Conservation (phyloP, 2,113 vertebrate species). For the Proterorhinus semilunaris region DNA sequence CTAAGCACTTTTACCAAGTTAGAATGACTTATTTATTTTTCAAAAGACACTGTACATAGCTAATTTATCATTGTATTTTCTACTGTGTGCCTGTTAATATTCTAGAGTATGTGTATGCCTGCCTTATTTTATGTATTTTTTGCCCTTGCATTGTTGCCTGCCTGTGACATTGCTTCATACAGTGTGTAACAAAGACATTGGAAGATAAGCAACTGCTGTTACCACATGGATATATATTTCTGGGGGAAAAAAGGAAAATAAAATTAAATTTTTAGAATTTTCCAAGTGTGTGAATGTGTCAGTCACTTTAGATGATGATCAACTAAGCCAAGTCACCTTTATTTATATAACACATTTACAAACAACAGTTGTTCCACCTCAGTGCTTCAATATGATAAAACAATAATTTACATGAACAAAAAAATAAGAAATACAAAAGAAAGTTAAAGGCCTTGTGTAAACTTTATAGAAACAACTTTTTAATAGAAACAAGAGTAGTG, state of each 20-base stretch:
- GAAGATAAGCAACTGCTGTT: constrained; percentile 15
- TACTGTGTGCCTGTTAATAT: constrained; percentile 72
- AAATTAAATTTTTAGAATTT: constrained; percentile 78
- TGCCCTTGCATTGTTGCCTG: constrained; percentile 68
- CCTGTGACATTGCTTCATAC: constrained; percentile 64
- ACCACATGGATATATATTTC: constrained; percentile 40
- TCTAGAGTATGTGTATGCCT: constrained; percentile 68
- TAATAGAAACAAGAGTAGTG: not conserved
- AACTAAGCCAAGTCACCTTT: too few relatives aligned
- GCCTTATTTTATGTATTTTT: constrained; percentile 62
- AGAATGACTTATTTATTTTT: constrained; percentile 63
- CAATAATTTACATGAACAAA: too few relatives aligned
- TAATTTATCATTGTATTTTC: constrained; percentile 70
- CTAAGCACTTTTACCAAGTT: constrained; percentile 72
- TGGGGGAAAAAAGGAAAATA: constrained; percentile 33
- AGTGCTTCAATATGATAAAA: too few relatives aligned
- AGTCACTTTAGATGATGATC: not conserved
- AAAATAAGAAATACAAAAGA: too few relatives aligned
- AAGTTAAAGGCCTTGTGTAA: too few relatives aligned
- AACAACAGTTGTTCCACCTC: too few relatives aligned
- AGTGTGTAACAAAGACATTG: constrained; percentile 21
- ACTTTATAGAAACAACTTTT: not conserved
- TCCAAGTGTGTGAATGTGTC: constrained; percentile 25
- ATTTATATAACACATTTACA: too few relatives aligned
- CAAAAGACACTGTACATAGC: constrained; percentile 67